phyloP scores from a whole-genome alignment of 2,888 invertebrate genomes.

The Tinea semifulvella region DNA sequence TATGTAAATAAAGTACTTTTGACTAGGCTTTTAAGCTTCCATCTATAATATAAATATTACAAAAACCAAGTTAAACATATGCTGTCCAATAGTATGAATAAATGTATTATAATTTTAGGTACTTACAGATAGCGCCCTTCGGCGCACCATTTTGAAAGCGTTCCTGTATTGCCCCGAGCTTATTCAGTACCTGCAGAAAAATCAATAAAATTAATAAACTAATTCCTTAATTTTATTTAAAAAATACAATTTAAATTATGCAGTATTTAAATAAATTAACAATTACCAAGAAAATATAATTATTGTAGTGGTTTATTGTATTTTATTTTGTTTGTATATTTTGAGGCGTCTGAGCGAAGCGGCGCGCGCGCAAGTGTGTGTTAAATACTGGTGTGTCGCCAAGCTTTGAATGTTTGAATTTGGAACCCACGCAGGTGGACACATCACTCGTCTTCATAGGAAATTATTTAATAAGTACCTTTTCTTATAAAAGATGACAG shows the following conservation, averaged over 20 bases:
- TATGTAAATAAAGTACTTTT: no score
- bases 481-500: no score
- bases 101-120: not conserved
- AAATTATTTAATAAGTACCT: no score
- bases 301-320: not conserved
- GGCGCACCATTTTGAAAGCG: constrained; percentile 6
- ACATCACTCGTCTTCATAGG: not conserved
- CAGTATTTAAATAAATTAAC: not conserved
- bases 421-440: constrained; percentile 9
- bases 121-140: constrained; percentile 9
- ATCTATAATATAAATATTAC: no score
- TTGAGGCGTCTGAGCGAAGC: constrained; percentile 43
- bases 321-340: not conserved
- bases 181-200: not conserved
- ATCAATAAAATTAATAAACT: not conserved
- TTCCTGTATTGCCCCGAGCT: not conserved
- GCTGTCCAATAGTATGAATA: no score
- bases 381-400: constrained; percentile 38
- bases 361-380: constrained; percentile 45
- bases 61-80: no score
- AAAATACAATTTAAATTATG: not conserved
- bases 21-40: no score
- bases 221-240: no score
- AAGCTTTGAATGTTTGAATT: constrained; percentile 2
- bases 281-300: constrained; percentile 8